Evolutionary conservation across 1,140 invertebrate species (phyloP).

Genomic region (Anoplolepis gracilipes): DNA sequence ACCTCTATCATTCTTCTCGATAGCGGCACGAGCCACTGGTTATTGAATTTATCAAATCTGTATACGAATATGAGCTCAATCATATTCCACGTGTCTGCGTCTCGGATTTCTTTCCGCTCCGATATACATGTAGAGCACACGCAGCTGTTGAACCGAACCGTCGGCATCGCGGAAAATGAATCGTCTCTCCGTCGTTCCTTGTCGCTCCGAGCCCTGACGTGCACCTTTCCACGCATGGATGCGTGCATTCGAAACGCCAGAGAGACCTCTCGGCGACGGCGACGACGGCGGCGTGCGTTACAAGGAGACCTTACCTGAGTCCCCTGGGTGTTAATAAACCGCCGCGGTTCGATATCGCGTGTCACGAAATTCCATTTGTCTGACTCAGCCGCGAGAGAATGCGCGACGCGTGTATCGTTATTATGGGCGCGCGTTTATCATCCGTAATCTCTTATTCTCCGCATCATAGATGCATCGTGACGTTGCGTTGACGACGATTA

Average conservation of each 20-base stretch:
- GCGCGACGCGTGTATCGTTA: constrained; percentile 18
- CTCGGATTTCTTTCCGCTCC: constrained; percentile 48
- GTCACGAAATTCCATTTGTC: constrained; percentile 70
- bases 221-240: constrained; percentile 66
- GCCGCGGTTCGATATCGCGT: constrained; percentile 68
- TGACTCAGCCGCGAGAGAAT: constrained; percentile 65
- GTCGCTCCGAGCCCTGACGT: constrained; percentile 27
- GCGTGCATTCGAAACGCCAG: constrained; percentile 49
- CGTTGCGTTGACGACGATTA: background rate
- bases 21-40: background rate
- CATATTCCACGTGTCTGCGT: background rate
- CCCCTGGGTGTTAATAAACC: constrained; percentile 72
- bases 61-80: background rate
- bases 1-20: background rate
- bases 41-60: background rate
- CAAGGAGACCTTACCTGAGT: constrained; percentile 46
- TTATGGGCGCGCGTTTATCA: constrained; percentile 28
- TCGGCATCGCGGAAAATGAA: constrained; percentile 37
- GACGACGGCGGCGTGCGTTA: constrained; percentile 48
- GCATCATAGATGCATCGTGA: too few species aligned
- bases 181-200: constrained; percentile 17
- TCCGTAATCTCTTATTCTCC: constrained; percentile 15
- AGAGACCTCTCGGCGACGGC: constrained; percentile 65
- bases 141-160: constrained; percentile 26
- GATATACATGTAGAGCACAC: constrained; percentile 25